Percentiles rank a stretch among this genome's conserved stretches.
Conservation (phyloP, 2,888 invertebrate species). For the Rhorus exstirpatorius region DNA sequence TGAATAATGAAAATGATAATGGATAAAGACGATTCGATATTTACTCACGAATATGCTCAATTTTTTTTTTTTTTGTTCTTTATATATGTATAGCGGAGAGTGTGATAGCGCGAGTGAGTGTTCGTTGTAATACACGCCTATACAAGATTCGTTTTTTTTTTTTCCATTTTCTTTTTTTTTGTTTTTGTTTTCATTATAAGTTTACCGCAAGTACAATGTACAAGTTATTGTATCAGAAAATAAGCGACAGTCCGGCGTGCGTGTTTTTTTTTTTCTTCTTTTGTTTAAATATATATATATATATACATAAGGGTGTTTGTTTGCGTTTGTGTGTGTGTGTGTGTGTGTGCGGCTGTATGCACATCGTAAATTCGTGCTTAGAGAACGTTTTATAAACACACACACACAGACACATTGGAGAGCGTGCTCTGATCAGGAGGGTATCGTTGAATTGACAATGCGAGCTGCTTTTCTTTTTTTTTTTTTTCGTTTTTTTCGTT, state of each 20-base stretch:
- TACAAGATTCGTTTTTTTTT: conserved; percentile 70
- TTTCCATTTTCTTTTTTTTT: conserved; percentile 14
- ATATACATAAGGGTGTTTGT: conserved; percentile 37
- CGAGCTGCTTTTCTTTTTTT: conserved; percentile 57
- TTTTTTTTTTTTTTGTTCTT: conserved; percentile 33
- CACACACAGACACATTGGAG: conserved; percentile 70
- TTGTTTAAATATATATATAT: conserved; percentile 58
- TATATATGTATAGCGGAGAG: conserved; percentile 41
- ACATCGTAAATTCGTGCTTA: conserved; percentile 71
- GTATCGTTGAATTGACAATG: conserved; percentile 75
- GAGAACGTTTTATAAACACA: conserved; percentile 70
- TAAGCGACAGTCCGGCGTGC: conserved; percentile 82
- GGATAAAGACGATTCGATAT: conserved; percentile 51
- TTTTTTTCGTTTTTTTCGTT: conserved; percentile 31
- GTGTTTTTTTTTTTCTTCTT: conserved; percentile 67
- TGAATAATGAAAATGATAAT: conserved; percentile 59
- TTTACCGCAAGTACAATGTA: conserved; percentile 75
- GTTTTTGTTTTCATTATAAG: conserved; percentile 44
- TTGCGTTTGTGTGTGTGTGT: conserved; percentile 44
- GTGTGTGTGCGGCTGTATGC: conserved; percentile 53
- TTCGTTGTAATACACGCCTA: conserved; percentile 80
- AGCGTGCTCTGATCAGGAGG: conserved; percentile 77
- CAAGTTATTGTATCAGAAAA: conserved; percentile 82
- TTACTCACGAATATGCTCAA: conserved; percentile 41
- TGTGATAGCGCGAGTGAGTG: conserved; percentile 69